A percentile compares a stretch with the other conserved stretches of the same genome.
phyloP scores from a whole-genome alignment of 1,140 invertebrate species.

The Lordiphosa mommai region DNA sequence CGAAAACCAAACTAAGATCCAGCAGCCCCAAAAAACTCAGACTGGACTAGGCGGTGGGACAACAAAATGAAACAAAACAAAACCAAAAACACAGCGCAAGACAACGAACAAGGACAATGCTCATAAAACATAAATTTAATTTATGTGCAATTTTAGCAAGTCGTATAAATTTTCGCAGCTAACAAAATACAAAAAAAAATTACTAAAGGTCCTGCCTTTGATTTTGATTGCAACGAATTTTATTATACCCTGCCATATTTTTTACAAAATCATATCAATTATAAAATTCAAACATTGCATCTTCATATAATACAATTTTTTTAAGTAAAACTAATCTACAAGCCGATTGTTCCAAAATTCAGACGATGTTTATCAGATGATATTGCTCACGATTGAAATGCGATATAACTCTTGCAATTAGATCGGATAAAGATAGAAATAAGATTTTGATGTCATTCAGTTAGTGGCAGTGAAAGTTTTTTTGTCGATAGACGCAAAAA shows the following conservation, averaged over 20 bases:
- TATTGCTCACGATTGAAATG: too few relatives aligned
- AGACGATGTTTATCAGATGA: too few relatives aligned
- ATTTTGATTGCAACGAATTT: too few relatives aligned
- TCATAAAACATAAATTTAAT: conserved; percentile 79
- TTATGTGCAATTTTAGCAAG: conserved; percentile 78
- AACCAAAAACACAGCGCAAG: conserved; percentile 20
- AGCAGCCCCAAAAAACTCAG: neutral
- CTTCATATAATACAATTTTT: too few relatives aligned
- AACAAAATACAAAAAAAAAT: conserved; percentile 34
- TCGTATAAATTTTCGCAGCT: conserved; percentile 71
- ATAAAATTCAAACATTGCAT: neutral
- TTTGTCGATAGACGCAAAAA: too few relatives aligned
- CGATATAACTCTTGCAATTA: too few relatives aligned
- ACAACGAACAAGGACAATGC: conserved; percentile 63
- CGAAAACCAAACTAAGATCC: conserved; percentile 21
- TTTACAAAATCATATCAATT: conserved; percentile 12
- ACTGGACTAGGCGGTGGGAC: conserved; percentile 8
- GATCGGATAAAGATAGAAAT: too few relatives aligned
- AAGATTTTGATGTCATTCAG: too few relatives aligned
- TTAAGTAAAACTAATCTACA: too few relatives aligned
- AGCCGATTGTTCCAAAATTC: too few relatives aligned
- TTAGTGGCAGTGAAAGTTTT: too few relatives aligned
- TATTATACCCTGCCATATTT: too few relatives aligned
- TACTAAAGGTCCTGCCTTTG: neutral
- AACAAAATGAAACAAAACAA: conserved; percentile 19